These are phyloP conservation scores for Aldrovandia affinis DNA, from an alignment of 2,797 vertebrate genomes.

Conservation along the genomic window DNA sequence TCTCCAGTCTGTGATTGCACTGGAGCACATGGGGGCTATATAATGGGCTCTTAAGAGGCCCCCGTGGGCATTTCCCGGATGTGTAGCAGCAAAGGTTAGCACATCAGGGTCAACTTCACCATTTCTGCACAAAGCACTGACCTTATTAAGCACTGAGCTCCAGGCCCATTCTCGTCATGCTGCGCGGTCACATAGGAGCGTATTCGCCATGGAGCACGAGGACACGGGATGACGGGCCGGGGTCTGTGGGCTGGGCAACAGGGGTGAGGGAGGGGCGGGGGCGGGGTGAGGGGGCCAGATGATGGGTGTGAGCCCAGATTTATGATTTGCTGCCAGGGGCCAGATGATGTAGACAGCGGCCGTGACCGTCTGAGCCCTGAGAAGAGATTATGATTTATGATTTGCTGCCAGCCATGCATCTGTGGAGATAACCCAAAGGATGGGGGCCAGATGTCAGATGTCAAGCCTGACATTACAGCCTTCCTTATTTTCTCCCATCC, in stretches of 20 bases:
- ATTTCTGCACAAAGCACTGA: background rate
- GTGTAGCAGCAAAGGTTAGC: background rate
- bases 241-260: background rate
- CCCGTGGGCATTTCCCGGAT: background rate
- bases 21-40: background rate
- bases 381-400: constrained; percentile 16
- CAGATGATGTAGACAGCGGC: too few species aligned
- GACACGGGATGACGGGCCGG: background rate
- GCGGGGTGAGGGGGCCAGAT: background rate
- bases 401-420: background rate
- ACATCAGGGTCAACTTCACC: background rate
- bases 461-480: background rate
- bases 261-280: background rate
- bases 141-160: background rate
- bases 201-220: background rate
- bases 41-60: constrained; percentile 1
- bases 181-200: background rate
- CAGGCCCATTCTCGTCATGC: background rate
- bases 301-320: too few species aligned
- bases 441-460: background rate
- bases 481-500: background rate
- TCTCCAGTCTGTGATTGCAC: background rate
- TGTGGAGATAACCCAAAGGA: background rate
- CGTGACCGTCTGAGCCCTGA: background rate
- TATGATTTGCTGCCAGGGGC: too few species aligned